These are phyloP conservation scores for Numenius arquata DNA, from an alignment of 2,113 vertebrate species.

Conservation along the genomic window DNA sequence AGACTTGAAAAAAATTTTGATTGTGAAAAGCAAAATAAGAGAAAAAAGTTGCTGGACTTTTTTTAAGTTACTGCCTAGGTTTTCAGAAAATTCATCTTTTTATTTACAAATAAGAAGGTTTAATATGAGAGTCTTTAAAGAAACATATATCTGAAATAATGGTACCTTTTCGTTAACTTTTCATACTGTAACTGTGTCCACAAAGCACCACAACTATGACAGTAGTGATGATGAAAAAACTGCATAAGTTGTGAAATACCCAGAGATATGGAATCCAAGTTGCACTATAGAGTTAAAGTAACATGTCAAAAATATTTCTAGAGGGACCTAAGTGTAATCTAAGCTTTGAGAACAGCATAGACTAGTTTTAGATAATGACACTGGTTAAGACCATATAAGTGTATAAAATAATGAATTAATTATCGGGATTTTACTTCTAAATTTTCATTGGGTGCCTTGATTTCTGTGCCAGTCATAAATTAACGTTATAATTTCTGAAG, in stretches of 20 bases:
- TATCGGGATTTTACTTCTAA: background rate
- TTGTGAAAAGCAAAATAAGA: background rate
- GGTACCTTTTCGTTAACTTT: background rate
- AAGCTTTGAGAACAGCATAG: background rate
- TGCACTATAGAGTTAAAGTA: background rate
- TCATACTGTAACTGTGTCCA: background rate
- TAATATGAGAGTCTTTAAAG: background rate
- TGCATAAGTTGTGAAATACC: background rate
- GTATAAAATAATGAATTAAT: background rate
- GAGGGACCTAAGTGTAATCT: background rate
- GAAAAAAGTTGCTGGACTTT: background rate
- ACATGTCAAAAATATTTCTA: background rate
- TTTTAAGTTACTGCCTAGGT: background rate
- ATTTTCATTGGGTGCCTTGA: background rate
- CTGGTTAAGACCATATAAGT: background rate
- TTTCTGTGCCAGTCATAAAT: background rate
- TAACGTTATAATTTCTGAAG: background rate
- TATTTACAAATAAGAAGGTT: background rate
- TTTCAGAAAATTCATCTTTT: background rate
- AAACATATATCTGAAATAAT: background rate
- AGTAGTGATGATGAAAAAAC: background rate
- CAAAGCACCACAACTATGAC: background rate
- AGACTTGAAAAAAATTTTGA: background rate
- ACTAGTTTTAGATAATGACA: background rate
- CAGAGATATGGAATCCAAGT: background rate